Evolutionary conservation across 2,888 invertebrate genomes (phyloP), one percentile per base, ranked within the genome.

Genomic region (Himalopsyche anomala): DNA sequence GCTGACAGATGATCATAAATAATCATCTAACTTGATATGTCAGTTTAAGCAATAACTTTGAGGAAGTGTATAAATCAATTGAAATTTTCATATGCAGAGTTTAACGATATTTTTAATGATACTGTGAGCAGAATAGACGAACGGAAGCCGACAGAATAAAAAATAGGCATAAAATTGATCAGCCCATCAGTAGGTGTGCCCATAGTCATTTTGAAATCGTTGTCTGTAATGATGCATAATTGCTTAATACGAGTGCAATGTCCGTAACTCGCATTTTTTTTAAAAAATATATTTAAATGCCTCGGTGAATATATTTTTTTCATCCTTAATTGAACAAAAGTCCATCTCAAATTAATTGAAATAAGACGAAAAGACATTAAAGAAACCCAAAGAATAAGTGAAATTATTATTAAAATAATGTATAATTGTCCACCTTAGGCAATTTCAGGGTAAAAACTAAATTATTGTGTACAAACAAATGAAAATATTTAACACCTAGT

Each of bases 11-110:
- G 62, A 62, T 28, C 62, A 62, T 62, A 62, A 62, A 62, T 62
- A 62, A 62, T 28, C 62, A 8, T 62, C 62, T 19, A 62, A 19
- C 19, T 62, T 62, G 56, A 56, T 62, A 19, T 62, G 62, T 62
- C 62, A 62, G 62, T 62, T 62, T 62, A 62, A 62, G 62, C 62
- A 62, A 62, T 62, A 62, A 62, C 62, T 62, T 62, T n/a, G 62
- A 62, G 62, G 62, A 62, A 62, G 62, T 62, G 62, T 19, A 62
- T 62, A 62, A 62, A 62, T 62, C 62, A 62, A 62, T 62, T 62
- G 62, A 62, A 19, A 62, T 62, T 62, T 62, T 62, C 62, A 19
- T 62, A 62, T 62, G 62, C 19, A 62, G 62, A 62, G 62, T 62
- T 62, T 62, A 62, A 62, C 62, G 62, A 62, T 62, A 62, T 28